Base-by-base conservation (phyloP, 2,113 vertebrate genomes). In the Gila orcuttii region DNA sequence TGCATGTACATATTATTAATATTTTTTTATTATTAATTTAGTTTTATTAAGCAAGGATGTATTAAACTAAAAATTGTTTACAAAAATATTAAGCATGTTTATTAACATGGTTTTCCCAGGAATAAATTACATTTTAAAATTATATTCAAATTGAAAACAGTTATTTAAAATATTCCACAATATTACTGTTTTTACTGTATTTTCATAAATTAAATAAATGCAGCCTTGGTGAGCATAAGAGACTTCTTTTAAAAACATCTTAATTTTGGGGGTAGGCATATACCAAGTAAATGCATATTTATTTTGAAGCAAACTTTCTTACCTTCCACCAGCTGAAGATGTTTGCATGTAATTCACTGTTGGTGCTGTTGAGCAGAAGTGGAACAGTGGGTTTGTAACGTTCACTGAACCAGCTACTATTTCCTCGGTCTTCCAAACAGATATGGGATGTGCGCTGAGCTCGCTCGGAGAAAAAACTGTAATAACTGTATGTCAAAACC, bases 251-350 rank as follows among this genome's bases (percentile, higher is more conserved):
- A 66, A 66, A 66, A 13, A 25, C 12, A 15, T 52, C 25, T 6
- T 28, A 31, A 13, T 64, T 15, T 31, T 12, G 3, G 19, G 19
- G 6, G 19, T 23, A 23, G 4, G 50, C 15, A 23, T 23, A 23
- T 57, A 23, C 55, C 21, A 19, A 68, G 66, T 9, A 69, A 69
- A 9, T 0, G 19, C 9, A 21, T 69, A 39, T 69, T 68, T 4
- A 69, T 69, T 10, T 77, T 36, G 4, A 10, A 33, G 28, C 9
- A 57, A 57, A 33, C 0, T 21, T 9, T 55, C 75, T 60, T 60
- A 79, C 77, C 55, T 25, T 59, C 77, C 77, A 79, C 77, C 77
- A 79, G 11, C 11, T 33, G 21, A 3, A 60, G 31, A 79, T 12
- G 2, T 79, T 31, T 60, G 31, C 12, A 3, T 6, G 6, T 60